Base-by-base conservation (phyloP, 2,888 invertebrate genomes). In the Epirrhoe tristata region DNA sequence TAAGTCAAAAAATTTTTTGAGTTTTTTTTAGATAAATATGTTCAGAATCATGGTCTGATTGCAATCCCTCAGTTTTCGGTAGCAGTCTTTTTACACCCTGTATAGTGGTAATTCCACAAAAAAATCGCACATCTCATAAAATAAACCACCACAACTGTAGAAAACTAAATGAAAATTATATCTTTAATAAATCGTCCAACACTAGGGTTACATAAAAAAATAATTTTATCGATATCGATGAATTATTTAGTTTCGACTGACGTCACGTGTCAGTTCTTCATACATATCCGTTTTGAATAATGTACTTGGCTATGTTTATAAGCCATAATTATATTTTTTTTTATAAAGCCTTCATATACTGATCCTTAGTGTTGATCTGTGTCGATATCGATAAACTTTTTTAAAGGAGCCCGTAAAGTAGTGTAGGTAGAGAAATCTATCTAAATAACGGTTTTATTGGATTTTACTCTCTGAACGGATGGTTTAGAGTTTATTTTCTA, bases 401-500 rank as follows among this genome's bases (percentile, higher is more conserved):
- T 10, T 55, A 54, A 36, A 4, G 12, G 6, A 31, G 43, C 12
- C 59, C 58, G 55, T 31, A 56, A 31, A 63, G 51, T 67, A 62
- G 39, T 43, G 36, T 69, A 72, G 69, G 59, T 74, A 74, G 71
- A 65, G 65, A 63, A 67, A 69, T 71, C 70, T 70, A 69, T 70
- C 66, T 58, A 36, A 64, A 17, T 63, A 59, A 63, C 58, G 60
- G 58, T 67, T 63, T 63, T 53, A 62, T 70, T 66, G 70, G 61
- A 70, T 69, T 66, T 52, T 67, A 72, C 24, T 46, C 68, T 68
- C 55, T 60, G 48, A 62, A 59, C 59, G 12, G 1, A 32, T n/a
- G 10, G 58, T 66, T 64, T 66, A 51, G 57, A 67, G 69, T 50
- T 60, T 66, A 65, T 34, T 69, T 63, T 71, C 69, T 65, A 66